These are phyloP conservation scores for Gallinago stenura DNA, from an alignment of 2,797 vertebrate species.

Conservation along the genomic window DNA sequence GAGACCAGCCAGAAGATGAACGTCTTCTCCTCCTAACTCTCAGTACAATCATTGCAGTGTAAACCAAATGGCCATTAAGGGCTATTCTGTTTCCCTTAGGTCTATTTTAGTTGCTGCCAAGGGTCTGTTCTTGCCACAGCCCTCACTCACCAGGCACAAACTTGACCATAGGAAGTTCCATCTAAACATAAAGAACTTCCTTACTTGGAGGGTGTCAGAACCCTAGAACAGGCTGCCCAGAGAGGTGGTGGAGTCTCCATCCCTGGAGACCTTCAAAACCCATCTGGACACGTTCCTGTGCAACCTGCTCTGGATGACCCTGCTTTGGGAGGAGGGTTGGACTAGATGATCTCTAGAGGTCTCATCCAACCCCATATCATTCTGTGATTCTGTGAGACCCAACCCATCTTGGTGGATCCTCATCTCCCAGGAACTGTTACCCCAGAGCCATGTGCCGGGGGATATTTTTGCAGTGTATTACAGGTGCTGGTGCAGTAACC, in stretches of 20 bases:
- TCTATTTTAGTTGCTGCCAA: neutral
- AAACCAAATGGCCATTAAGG: neutral
- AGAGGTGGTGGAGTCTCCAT: too few species aligned
- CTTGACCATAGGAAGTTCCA: too few species aligned
- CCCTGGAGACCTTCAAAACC: too few species aligned
- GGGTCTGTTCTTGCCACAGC: neutral
- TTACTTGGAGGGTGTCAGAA: too few species aligned
- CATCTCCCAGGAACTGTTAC: neutral
- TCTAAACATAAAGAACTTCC: too few species aligned
- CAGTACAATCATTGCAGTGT: fast-evolving
- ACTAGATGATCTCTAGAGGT: too few species aligned
- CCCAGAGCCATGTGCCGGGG: fast-evolving
- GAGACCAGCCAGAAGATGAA: neutral
- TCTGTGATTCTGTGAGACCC: neutral
- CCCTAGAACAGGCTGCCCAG: too few species aligned
- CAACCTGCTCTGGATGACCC: too few species aligned
- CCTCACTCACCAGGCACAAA: neutral
- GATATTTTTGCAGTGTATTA: neutral
- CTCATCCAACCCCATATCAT: too few species aligned
- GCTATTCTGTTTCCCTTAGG: neutral
- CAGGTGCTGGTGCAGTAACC: neutral
- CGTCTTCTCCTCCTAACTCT: neutral
- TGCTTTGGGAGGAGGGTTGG: too few species aligned
- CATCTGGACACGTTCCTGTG: too few species aligned
- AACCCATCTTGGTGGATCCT: neutral